Base-by-base conservation (phyloP, 2,797 vertebrate genomes). In the Manis pentadactyla region DNA sequence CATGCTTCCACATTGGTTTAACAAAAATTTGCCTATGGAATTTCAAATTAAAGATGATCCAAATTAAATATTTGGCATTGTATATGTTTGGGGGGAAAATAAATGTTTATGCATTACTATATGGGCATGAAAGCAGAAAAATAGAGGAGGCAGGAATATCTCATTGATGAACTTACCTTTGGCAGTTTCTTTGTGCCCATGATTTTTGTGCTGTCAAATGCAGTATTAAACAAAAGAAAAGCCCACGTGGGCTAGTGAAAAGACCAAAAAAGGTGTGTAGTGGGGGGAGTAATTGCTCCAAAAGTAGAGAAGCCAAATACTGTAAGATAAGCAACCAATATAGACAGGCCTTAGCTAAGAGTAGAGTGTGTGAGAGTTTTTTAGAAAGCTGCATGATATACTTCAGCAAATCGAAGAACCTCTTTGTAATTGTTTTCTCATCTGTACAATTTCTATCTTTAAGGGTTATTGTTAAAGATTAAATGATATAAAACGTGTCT, bases 121-220 rank as follows among this genome's bases (percentile, higher is more conserved):
- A 98, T 98, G 98, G 99, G 98, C 99, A 98, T 99, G 98, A 99
- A 99, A 98, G 99, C 98, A 98, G 98, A 98, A 98, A 98, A 98
- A 98, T 92, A 98, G 98, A 98, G 98, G 98, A 98, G 98, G 98
- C 98, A 97, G 98, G 98, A 99, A 99, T 98, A 98, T 97, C 98
- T 98, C 98, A 99, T 98, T 98, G 91, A 97, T 98, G 98, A 98
- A 98, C 98, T 46, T 46, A 98, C 99, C 99, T 99, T 99, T 99
- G 99, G 99, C 99, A 99, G 98, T 99, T 99, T 99, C 98, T 98
- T 99, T 99, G 98, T 99, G 99, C 99, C 99, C 98, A 99, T 99
- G 99, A 99, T 98, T 99, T 99, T 99, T 99, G 99, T 99, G 99
- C 99, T 99, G 99, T 99, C 99, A 99, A 99, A 99, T 99, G 99